A percentile compares a stretch with the other conserved stretches of the same genome.
These are phyloP conservation scores for Galagoides demidoff DNA, from an alignment of 2,797 vertebrate genomes.

Conservation along the genomic window DNA sequence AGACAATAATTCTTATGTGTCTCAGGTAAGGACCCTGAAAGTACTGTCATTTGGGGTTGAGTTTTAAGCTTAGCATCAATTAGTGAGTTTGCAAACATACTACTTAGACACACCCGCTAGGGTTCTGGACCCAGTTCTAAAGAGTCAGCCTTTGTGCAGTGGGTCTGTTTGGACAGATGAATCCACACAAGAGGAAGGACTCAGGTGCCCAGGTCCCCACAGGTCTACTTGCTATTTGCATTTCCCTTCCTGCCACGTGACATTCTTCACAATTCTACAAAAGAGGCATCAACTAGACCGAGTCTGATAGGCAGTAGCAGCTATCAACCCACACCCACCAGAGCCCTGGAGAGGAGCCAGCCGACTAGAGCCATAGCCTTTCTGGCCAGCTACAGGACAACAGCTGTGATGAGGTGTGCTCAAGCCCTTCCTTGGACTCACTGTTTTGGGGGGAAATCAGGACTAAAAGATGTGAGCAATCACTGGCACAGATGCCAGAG, in stretches of 20 bases:
- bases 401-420: background rate
- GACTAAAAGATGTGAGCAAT: background rate
- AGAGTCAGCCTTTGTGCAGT: background rate
- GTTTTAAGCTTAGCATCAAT: rapidly evolving
- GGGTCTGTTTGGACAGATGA: background rate
- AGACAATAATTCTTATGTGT: background rate
- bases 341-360: background rate
- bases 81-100: background rate
- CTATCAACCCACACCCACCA: rapidly evolving
- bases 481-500: background rate
- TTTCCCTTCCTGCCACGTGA: rapidly evolving
- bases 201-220: background rate
- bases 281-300: background rate
- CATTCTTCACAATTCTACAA: background rate
- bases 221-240: background rate
- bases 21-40: no score
- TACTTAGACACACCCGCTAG: background rate
- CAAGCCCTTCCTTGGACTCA: background rate
- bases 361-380: background rate
- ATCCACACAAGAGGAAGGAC: background rate
- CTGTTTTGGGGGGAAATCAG: background rate
- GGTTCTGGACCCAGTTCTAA: background rate
- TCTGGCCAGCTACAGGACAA: background rate
- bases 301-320: background rate
- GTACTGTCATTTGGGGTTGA: rapidly evolving